These are phyloP conservation scores for Sardina pilchardus DNA, from an alignment of 2,113 vertebrate genomes.

Conservation along the genomic window DNA sequence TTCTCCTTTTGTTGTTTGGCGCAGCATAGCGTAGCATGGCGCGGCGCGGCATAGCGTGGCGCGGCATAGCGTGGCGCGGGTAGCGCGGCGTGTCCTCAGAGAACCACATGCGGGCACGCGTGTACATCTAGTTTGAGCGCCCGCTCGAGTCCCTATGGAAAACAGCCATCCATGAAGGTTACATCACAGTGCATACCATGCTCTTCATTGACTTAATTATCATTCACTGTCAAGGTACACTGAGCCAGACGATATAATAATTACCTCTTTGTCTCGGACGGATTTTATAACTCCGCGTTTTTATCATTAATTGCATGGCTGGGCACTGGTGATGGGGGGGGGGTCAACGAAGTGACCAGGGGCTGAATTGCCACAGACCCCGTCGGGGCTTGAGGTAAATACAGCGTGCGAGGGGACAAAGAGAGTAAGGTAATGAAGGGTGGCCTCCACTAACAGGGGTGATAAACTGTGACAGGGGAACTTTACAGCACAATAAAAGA, in stretches of 20 bases:
- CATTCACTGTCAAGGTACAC: constrained; percentile 12
- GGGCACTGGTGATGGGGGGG: neutral
- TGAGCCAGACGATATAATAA: neutral
- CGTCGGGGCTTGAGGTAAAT: neutral
- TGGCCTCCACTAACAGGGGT: constrained; percentile 37
- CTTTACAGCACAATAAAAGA: constrained; percentile 44
- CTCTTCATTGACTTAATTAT: constrained; percentile 3
- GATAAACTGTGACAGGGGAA: constrained; percentile 38
- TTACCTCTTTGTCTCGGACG: neutral
- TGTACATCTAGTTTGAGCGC: neutral
- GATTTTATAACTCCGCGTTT: neutral
- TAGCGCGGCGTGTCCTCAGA: neutral
- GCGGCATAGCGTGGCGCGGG: no score
- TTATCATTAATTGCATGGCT: constrained; percentile 12
- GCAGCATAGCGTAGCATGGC: no score
- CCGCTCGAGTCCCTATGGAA: neutral
- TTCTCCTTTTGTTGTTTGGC: constrained; percentile 46
- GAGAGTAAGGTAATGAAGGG: neutral
- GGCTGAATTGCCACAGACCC: neutral
- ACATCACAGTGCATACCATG: neutral
- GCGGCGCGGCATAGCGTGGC: no score
- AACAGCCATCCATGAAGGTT: constrained; percentile 3
- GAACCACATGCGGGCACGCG: neutral
- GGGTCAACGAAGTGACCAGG: constrained; percentile 19
- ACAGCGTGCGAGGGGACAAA: neutral